Percentiles rank a stretch among this genome's conserved stretches.
Conservation (phyloP, 2,888 invertebrate species). For the Zygaena filipendulae region DNA sequence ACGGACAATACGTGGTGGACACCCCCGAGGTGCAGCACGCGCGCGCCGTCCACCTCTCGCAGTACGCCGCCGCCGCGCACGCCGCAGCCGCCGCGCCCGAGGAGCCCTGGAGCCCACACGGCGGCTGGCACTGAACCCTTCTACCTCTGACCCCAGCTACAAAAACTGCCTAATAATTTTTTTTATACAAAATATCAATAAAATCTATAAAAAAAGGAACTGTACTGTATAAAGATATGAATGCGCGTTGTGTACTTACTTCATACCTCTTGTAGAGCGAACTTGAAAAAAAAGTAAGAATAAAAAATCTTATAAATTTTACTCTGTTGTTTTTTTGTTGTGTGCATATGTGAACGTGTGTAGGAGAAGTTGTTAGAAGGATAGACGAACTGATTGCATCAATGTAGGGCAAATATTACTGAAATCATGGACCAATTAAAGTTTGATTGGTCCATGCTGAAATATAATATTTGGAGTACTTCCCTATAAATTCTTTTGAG, state of each 20-base stretch:
- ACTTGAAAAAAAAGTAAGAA: constrained; percentile 55
- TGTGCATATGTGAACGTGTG: too few relatives aligned
- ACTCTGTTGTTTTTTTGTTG: neutral
- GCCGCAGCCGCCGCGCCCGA: constrained; percentile 56
- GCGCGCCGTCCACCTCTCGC: constrained; percentile 48
- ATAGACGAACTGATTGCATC: too few relatives aligned
- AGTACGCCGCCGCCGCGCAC: constrained; percentile 53
- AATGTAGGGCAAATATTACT: too few relatives aligned
- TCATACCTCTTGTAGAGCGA: constrained; percentile 51
- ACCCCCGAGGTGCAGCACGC: constrained; percentile 63
- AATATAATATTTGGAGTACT: too few relatives aligned
- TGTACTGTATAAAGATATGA: constrained; percentile 56
- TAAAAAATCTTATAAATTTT: constrained; percentile 42
- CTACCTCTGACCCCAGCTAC: constrained; percentile 39
- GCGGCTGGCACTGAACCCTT: constrained; percentile 48
- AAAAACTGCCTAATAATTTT: constrained; percentile 40
- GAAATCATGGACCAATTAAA: too few relatives aligned
- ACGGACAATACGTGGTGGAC: constrained; percentile 61
- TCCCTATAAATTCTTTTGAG: too few relatives aligned
- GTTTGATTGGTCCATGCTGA: too few relatives aligned
- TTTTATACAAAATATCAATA: constrained; percentile 54
- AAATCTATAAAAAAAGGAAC: constrained; percentile 46
- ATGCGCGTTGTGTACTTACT: constrained; percentile 40
- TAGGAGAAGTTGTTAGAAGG: too few relatives aligned
- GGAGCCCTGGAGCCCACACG: constrained; percentile 43